Conservation (phyloP, 2,113 vertebrate species). For the Patagioenas fasciata region DNA sequence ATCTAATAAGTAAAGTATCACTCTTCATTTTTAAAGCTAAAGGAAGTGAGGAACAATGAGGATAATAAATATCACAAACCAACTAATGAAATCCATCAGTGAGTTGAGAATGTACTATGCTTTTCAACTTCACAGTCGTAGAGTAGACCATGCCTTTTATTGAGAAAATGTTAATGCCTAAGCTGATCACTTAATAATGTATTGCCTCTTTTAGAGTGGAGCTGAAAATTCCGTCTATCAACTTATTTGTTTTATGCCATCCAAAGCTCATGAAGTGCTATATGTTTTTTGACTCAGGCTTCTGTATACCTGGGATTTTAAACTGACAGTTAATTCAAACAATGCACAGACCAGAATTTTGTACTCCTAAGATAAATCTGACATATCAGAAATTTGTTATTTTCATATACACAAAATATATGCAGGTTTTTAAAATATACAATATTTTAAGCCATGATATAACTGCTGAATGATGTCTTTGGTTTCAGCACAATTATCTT, state of each 20-base stretch:
- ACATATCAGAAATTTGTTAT: background rate
- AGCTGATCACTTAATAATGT: background rate
- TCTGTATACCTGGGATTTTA: background rate
- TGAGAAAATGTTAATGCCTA: background rate
- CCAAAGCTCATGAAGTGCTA: background rate
- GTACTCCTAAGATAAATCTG: background rate
- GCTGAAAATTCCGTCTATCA: background rate
- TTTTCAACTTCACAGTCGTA: background rate
- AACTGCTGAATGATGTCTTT: background rate
- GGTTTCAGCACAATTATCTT: background rate
- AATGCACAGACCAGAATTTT: background rate
- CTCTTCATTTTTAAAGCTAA: background rate
- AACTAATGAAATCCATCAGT: background rate
- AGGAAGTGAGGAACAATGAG: background rate
- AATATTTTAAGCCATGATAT: background rate
- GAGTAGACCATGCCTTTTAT: background rate
- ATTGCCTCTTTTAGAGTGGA: background rate
- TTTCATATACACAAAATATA: background rate
- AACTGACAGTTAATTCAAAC: background rate
- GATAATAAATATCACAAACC: background rate
- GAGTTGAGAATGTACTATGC: background rate
- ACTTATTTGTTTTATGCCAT: background rate
- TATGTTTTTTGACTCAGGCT: background rate
- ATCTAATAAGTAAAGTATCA: background rate
- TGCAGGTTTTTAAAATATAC: background rate